phyloP scores from a whole-genome alignment of 2,113 vertebrate genomes.

The Mastomys coucha region DNA sequence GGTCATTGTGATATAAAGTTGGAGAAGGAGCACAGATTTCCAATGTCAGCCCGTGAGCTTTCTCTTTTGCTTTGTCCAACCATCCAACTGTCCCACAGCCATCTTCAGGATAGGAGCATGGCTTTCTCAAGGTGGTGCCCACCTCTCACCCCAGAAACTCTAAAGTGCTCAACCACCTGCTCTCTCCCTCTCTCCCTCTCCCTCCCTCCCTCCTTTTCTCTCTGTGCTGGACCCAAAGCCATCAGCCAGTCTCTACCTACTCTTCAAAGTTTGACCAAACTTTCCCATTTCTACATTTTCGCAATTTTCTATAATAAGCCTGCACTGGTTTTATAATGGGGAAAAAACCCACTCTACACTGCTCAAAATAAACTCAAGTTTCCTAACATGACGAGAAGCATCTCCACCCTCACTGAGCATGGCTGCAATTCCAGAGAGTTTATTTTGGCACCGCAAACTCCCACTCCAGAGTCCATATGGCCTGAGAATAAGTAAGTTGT shows the following conservation, averaged over 20 bases:
- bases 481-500: slow-evolving; percentile 40
- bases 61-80: neutral
- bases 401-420: slow-evolving; percentile 49
- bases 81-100: neutral
- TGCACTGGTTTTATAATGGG: slow-evolving; percentile 61
- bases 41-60: neutral
- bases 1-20: rapidly evolving
- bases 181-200: neutral
- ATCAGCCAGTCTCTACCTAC: neutral
- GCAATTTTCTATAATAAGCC: slow-evolving; percentile 39
- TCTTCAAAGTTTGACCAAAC: slow-evolving; percentile 33
- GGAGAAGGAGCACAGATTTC: neutral
- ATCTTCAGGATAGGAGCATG: neutral
- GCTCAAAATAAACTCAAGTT: slow-evolving; percentile 75
- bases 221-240: neutral
- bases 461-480: slow-evolving; percentile 69
- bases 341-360: slow-evolving; percentile 64
- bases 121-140: neutral
- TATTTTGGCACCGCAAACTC: slow-evolving; percentile 74
- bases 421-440: slow-evolving; percentile 53
- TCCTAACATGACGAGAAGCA: slow-evolving; percentile 73
- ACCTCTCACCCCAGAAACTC: neutral
- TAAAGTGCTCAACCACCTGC: neutral
- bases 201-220: neutral
- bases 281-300: slow-evolving; percentile 23